phyloP scores from a whole-genome alignment of 1,140 invertebrate genomes.

The Acromyrmex heyeri region DNA sequence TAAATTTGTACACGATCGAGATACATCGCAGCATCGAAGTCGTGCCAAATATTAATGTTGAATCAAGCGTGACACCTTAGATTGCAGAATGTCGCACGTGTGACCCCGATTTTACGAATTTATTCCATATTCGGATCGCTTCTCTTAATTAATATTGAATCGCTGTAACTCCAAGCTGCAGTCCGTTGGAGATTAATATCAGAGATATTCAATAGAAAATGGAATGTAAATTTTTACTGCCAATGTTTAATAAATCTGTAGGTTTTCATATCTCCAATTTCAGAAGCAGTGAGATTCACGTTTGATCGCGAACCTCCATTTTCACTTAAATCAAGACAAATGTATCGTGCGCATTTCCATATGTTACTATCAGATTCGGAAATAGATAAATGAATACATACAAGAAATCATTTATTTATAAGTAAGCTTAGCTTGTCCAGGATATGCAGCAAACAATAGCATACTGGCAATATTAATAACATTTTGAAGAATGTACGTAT shows the following conservation, averaged over 20 bases:
- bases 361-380: neutral
- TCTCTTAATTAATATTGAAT: conserved; percentile 53
- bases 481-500: neutral
- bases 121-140: conserved; percentile 37
- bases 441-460: neutral
- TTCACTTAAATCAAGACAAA: conserved; percentile 25
- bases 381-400: neutral
- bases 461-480: neutral
- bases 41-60: conserved; percentile 50
- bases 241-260: conserved; percentile 15
- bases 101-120: conserved; percentile 47
- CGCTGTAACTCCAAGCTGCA: neutral
- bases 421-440: neutral
- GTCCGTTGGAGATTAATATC: conserved; percentile 9
- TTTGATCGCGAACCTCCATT: conserved; percentile 26
- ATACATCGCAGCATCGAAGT: conserved; percentile 1
- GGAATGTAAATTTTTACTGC: conserved; percentile 53
- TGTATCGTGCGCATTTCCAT: conserved; percentile 1
- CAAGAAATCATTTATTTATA: neutral
- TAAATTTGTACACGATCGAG: conserved; percentile 43
- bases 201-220: conserved; percentile 27
- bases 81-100: conserved; percentile 36
- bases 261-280: conserved; percentile 28
- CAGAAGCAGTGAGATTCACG: neutral
- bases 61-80: conserved; percentile 41